Percentiles rank a stretch among this genome's conserved stretches.
These are phyloP conservation scores for Pempheris klunzingeri DNA, from an alignment of 2,797 vertebrate species.

Conservation along the genomic window DNA sequence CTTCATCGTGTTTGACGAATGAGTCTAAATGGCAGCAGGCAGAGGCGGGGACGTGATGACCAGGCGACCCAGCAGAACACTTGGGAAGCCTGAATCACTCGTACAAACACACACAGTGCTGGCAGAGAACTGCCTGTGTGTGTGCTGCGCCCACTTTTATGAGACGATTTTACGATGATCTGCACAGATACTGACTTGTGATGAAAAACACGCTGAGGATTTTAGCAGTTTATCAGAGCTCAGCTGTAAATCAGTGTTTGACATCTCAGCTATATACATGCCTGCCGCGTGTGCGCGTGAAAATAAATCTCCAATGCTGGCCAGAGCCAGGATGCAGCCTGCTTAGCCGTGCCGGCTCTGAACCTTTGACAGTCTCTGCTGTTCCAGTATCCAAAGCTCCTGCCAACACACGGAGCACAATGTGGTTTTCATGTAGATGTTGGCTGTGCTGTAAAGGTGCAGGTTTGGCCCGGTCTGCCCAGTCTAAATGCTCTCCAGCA, in stretches of 20 bases:
- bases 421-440: conserved; percentile 65
- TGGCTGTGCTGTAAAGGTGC: conserved; percentile 35
- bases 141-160: conserved; percentile 55
- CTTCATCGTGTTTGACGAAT: conserved; percentile 71
- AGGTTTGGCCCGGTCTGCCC: conserved; percentile 23
- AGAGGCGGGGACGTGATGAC: conserved; percentile 22
- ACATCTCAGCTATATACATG: conserved; percentile 23
- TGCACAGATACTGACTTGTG: conserved; percentile 58
- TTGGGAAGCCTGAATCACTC: conserved; percentile 14
- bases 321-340: conserved; percentile 28
- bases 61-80: conserved; percentile 10
- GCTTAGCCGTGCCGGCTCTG: conserved; percentile 20
- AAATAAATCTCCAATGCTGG: conserved; percentile 52
- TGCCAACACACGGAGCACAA: conserved; percentile 52
- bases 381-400: conserved; percentile 29
- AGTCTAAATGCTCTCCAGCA: conserved; percentile 42
- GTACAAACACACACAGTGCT: conserved; percentile 3
- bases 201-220: conserved; percentile 61
- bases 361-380: conserved; percentile 29
- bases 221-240: conserved; percentile 58
- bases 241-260: conserved; percentile 60
- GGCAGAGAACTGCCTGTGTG: conserved; percentile 17
- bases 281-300: conserved; percentile 13
- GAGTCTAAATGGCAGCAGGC: conserved; percentile 32
- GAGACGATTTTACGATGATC: conserved; percentile 66